These are phyloP conservation scores for Heliconius cydno DNA, from an alignment of 2,888 invertebrate genomes.

Conservation along the genomic window DNA sequence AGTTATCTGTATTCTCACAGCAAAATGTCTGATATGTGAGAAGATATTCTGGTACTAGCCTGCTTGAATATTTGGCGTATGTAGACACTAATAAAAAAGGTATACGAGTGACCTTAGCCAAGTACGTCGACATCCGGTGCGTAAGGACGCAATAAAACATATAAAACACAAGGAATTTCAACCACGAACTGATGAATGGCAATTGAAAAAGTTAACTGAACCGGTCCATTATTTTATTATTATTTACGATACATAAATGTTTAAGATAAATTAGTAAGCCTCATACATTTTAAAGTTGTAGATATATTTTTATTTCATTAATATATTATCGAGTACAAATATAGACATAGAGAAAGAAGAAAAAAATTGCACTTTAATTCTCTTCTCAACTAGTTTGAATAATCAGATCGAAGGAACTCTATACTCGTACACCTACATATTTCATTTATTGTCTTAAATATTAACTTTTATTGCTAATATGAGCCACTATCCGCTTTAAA, in stretches of 20 bases:
- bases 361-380: background rate
- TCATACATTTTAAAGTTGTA: background rate
- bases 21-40: background rate
- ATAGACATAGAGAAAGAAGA: background rate
- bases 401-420: background rate
- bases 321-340: background rate
- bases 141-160: conserved; percentile 43
- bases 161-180: conserved; percentile 47
- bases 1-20: background rate
- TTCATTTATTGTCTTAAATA: background rate
- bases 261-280: background rate
- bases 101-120: conserved; percentile 42
- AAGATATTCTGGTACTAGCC: background rate
- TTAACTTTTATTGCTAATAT: background rate
- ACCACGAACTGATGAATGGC: conserved; percentile 52
- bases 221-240: conserved; percentile 46
- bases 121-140: conserved; percentile 44
- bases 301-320: background rate
- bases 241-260: conserved; percentile 29
- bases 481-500: background rate
- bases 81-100: conserved; percentile 28
- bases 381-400: background rate
- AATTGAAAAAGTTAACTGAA: conserved; percentile 49
- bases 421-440: background rate
- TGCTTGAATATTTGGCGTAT: conserved; percentile 15